These are phyloP conservation scores for Ruditapes philippinarum DNA, from an alignment of 1,140 invertebrate genomes.

Conservation along the genomic window DNA sequence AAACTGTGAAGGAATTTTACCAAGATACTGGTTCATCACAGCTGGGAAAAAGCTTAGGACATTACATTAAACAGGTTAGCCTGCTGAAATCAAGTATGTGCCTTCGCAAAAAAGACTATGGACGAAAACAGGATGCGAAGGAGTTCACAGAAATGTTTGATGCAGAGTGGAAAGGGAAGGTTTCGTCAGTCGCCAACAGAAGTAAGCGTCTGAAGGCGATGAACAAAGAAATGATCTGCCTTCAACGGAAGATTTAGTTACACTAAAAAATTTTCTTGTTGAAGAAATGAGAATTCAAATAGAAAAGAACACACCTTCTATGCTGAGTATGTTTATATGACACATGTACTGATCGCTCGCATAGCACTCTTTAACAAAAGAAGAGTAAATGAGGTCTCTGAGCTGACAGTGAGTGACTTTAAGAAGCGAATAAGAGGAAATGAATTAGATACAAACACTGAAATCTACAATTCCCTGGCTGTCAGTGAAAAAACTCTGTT, in stretches of 20 bases:
- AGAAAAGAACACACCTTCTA: not conserved
- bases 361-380: slow-evolving; percentile 58
- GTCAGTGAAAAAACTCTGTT: slow-evolving; percentile 16
- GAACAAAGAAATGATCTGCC: slow-evolving; percentile 41
- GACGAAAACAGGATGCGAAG: slow-evolving; percentile 8
- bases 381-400: slow-evolving; percentile 37
- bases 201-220: slow-evolving; percentile 17
- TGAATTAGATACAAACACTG: not conserved
- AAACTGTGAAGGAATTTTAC: slow-evolving; percentile 37
- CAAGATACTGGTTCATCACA: slow-evolving; percentile 43
- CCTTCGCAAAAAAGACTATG: not conserved
- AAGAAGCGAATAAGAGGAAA: slow-evolving; percentile 19
- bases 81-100: slow-evolving; percentile 22
- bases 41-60: slow-evolving; percentile 34
- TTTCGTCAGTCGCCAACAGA: slow-evolving; percentile 39
- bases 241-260: slow-evolving; percentile 39
- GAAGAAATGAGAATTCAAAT: not conserved
- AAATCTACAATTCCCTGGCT: not conserved
- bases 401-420: slow-evolving; percentile 39
- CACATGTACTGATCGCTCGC: slow-evolving; percentile 25
- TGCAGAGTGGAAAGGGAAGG: slow-evolving; percentile 49
- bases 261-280: slow-evolving; percentile 27
- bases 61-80: slow-evolving; percentile 53
- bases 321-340: not conserved
- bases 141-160: slow-evolving; percentile 33